Conservation (phyloP, 2,113 vertebrate species). For the Pantherophis guttatus region DNA sequence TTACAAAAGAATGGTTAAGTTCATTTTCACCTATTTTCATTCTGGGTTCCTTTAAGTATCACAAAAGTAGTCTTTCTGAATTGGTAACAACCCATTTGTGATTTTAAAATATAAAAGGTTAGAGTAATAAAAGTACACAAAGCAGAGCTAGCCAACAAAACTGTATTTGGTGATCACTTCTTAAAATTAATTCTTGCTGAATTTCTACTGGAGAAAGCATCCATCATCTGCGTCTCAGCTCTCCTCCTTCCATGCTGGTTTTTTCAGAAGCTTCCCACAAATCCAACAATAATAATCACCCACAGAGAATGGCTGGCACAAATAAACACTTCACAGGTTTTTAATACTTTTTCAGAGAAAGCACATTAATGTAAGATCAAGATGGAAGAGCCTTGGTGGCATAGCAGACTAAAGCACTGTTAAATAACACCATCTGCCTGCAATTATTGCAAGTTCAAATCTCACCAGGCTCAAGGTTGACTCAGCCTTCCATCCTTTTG, state of each 20-base stretch:
- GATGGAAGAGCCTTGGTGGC: no score
- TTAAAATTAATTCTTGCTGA: neutral
- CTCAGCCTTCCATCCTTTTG: no score
- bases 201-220: neutral
- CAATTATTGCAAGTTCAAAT: no score
- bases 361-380: neutral
- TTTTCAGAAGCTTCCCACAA: neutral
- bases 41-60: neutral
- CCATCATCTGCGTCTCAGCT: neutral
- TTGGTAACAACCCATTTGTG: neutral
- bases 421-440: no score
- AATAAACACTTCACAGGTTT: neutral
- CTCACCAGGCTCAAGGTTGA: no score
- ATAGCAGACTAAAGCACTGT: no score
- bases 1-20: neutral
- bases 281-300: neutral
- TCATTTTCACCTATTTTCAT: neutral
- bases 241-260: neutral
- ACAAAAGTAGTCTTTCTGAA: neutral
- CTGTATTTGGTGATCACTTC: neutral
- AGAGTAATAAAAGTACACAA: neutral
- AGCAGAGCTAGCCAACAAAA: neutral
- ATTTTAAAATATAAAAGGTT: neutral
- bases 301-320: neutral
- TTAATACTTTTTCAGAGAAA: neutral